phyloP scores from a whole-genome alignment of 2,888 invertebrate genomes.

The Acanthosepion pharaonis region DNA sequence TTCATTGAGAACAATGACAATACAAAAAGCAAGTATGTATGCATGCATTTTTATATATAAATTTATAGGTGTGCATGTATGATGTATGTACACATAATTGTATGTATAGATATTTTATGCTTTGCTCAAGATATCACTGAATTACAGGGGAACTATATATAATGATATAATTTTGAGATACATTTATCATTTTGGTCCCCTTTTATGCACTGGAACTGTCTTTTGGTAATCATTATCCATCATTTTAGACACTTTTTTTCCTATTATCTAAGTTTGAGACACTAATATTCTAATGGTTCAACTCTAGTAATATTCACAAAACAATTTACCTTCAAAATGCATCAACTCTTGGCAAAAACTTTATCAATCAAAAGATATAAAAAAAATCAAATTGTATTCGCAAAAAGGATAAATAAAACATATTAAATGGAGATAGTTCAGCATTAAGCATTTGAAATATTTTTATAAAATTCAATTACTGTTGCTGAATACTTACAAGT shows the following conservation, averaged over 20 bases:
- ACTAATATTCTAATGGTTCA: not conserved
- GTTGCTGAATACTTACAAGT: too few relatives aligned
- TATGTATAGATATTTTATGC: not conserved
- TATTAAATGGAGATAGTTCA: not conserved
- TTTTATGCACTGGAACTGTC: not conserved
- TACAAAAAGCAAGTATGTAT: not conserved
- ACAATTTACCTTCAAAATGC: conserved; percentile 14
- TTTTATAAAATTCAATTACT: too few relatives aligned
- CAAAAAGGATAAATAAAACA: not conserved
- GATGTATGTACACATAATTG: not conserved
- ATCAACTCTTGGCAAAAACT: not conserved
- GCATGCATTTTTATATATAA: not conserved
- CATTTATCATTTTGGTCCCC: conserved; percentile 33
- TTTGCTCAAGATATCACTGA: not conserved
- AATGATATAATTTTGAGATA: conserved; percentile 2
- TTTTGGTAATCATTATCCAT: conserved; percentile 6
- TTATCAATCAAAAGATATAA: not conserved
- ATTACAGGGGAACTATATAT: not conserved
- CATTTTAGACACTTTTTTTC: not conserved
- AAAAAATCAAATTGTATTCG: not conserved
- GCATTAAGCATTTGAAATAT: too few relatives aligned
- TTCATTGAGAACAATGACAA: conserved; percentile 33
- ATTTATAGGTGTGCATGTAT: not conserved
- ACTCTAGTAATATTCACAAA: not conserved
- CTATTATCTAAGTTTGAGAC: not conserved